Evolutionary conservation across 2,888 invertebrate genomes (phyloP), one percentile per base, ranked within the genome.

Genomic region (Drosophila tanythrix): DNA sequence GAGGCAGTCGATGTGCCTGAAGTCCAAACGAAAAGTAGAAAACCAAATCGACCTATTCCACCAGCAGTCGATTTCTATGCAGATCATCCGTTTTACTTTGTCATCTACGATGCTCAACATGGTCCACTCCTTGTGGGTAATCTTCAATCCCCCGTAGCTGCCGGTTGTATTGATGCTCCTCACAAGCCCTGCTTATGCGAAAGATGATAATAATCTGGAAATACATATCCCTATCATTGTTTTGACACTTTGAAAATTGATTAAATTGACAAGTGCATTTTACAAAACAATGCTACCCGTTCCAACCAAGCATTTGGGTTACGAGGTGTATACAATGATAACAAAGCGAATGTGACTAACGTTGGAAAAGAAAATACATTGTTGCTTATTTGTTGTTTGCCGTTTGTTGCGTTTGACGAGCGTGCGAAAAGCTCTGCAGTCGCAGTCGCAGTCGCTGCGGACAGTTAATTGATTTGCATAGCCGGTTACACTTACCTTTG

Each of bases 1-100:
- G 97, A 97, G 91, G 97, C 97, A 0, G 96, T 97, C 33, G 97
- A 97, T 0, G 96, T 31, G 15, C 96, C 97, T 21, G 65, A 50
- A 38, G 46, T 7, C 2, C 27, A 4, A 2, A 51, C 38, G 3
- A 40, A 27, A 0, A 40, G n/a, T 21, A 40, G 25, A 25, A 50
- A n/a, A 25, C 29, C 53, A 13, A 46, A 48, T 10, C 21, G 40
- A 3, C 40, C 64, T 43, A 1, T 2, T 10, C 40, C 18, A 0
- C 1, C 35, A 7, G 35, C 68, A n/a, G 51, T 51, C 4, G 10
- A 68, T 5, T 82, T 82, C 15, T 52, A 65, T 51, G 79, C 67
- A 1, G 51, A 79, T 64, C 79, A 68, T 70, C 77, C 77, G 18
- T 78, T 78, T 35, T 79, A 59, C 35, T 79, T 62, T 65, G 58